phyloP scores from a whole-genome alignment of 1,140 invertebrate genomes.

The Drosophila parabipectinata region DNA sequence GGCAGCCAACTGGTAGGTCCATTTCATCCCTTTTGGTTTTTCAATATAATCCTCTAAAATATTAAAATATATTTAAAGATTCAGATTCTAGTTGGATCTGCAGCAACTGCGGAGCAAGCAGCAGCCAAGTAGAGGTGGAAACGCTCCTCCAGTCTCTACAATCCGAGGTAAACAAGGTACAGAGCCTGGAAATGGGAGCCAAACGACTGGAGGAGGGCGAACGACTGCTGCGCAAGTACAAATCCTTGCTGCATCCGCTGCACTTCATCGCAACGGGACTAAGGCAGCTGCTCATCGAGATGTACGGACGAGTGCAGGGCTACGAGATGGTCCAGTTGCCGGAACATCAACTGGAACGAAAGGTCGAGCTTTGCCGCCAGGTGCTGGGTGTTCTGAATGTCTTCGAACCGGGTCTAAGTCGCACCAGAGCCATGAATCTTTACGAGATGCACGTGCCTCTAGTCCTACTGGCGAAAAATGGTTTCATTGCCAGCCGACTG shows the following conservation, averaged over 20 bases:
- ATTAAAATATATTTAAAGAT: constrained; percentile 79
- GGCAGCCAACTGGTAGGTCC: constrained; percentile 87
- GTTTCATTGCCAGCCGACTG: constrained; percentile 87
- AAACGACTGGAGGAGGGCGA: constrained; percentile 84
- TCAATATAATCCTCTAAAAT: too few species aligned
- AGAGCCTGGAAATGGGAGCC: constrained; percentile 83
- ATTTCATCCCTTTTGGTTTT: neutral
- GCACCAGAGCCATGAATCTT: constrained; percentile 90
- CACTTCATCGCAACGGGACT: constrained; percentile 88
- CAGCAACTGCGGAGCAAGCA: constrained; percentile 88
- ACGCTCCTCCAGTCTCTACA: constrained; percentile 87
- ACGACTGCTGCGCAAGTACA: constrained; percentile 86
- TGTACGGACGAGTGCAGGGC: constrained; percentile 90
- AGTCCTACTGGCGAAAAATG: constrained; percentile 88
- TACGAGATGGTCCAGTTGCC: constrained; percentile 90
- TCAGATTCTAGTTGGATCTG: constrained; percentile 90
- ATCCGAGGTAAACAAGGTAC: constrained; percentile 85
- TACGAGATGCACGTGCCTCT: constrained; percentile 92
- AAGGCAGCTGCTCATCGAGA: constrained; percentile 88
- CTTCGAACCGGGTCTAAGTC: constrained; percentile 90
- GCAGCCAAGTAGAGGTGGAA: constrained; percentile 86
- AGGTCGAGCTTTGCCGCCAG: constrained; percentile 89
- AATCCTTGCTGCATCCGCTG: constrained; percentile 88
- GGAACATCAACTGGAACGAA: constrained; percentile 89
- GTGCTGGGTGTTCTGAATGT: constrained; percentile 89